Percentiles rank a stretch among this genome's conserved stretches.
These are phyloP conservation scores for Gambelia wislizenii DNA, from an alignment of 2,797 vertebrate species.

Conservation along the genomic window DNA sequence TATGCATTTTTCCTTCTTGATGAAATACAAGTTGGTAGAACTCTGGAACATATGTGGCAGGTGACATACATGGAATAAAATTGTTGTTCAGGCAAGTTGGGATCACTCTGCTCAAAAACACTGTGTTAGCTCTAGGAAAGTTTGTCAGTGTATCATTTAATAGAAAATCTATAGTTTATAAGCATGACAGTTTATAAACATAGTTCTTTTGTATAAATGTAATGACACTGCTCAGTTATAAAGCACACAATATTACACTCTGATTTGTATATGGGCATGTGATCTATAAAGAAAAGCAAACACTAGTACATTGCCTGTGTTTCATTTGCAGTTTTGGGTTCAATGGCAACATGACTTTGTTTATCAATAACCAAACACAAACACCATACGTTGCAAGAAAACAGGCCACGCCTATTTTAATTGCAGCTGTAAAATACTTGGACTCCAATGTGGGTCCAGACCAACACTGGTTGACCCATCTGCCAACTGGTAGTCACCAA, in stretches of 20 bases:
- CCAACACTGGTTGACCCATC: too few relatives aligned
- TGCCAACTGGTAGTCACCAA: too few relatives aligned
- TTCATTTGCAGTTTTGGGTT: neutral
- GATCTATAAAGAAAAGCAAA: neutral
- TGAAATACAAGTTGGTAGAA: neutral
- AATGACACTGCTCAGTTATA: slow-evolving; percentile 10
- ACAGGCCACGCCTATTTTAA: too few relatives aligned
- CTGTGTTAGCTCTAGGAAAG: neutral
- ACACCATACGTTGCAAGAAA: too few relatives aligned
- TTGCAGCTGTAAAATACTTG: too few relatives aligned
- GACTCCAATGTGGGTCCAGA: too few relatives aligned
- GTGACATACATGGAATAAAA: too few relatives aligned
- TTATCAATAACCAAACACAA: too few relatives aligned
- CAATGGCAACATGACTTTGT: too few relatives aligned
- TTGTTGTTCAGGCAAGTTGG: neutral
- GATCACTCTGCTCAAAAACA: neutral
- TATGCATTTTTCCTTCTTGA: neutral
- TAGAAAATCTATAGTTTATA: neutral
- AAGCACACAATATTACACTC: neutral
- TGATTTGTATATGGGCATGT: neutral
- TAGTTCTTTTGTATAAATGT: neutral
- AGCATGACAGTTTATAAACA: slow-evolving; percentile 13
- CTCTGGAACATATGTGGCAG: neutral
- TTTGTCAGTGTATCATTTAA: neutral
- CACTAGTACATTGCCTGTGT: neutral